Evolutionary conservation across 2,888 invertebrate genomes (phyloP).

Genomic region (Stegana nigrithorax): DNA sequence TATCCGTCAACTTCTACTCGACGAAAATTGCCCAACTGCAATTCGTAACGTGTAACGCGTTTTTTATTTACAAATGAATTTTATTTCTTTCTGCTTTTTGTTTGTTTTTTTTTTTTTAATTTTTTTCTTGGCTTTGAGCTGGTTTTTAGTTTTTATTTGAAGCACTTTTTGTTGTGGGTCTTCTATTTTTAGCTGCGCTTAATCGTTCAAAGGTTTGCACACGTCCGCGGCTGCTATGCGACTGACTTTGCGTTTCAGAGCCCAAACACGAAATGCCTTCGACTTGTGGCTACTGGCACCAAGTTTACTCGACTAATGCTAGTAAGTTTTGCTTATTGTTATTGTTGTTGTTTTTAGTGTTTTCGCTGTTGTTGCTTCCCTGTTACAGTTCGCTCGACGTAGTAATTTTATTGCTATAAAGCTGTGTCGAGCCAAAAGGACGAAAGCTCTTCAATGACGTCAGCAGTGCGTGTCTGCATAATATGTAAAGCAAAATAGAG

Average conservation of each 20-base stretch:
- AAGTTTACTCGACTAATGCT: background rate
- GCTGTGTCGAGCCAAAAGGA: too few relatives aligned
- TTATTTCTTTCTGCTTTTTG: background rate
- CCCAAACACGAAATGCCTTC: conserved; percentile 44
- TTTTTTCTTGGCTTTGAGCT: too few relatives aligned
- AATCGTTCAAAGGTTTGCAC: conserved; percentile 39
- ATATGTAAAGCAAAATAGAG: too few relatives aligned
- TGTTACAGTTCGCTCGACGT: conserved; percentile 39
- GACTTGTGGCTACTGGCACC: conserved; percentile 17
- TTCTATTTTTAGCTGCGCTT: too few relatives aligned
- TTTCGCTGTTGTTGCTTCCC: conserved; percentile 31
- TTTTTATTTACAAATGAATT: background rate
- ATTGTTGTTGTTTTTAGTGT: conserved; percentile 17
- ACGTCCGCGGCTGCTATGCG: conserved; percentile 58
- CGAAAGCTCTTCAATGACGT: conserved; percentile 63
- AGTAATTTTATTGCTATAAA: conserved; percentile 47
- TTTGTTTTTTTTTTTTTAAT: background rate
- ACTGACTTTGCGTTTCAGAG: conserved; percentile 47
- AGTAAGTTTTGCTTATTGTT: background rate
- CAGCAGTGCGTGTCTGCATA: conserved; percentile 46
- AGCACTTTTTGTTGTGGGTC: background rate
- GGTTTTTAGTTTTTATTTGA: too few relatives aligned
- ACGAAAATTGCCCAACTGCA: too few relatives aligned
- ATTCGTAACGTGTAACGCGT: too few relatives aligned
- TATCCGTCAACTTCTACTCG: background rate